These are phyloP conservation scores for Alfaro cultratus DNA, from an alignment of 2,797 vertebrate species.

Conservation along the genomic window DNA sequence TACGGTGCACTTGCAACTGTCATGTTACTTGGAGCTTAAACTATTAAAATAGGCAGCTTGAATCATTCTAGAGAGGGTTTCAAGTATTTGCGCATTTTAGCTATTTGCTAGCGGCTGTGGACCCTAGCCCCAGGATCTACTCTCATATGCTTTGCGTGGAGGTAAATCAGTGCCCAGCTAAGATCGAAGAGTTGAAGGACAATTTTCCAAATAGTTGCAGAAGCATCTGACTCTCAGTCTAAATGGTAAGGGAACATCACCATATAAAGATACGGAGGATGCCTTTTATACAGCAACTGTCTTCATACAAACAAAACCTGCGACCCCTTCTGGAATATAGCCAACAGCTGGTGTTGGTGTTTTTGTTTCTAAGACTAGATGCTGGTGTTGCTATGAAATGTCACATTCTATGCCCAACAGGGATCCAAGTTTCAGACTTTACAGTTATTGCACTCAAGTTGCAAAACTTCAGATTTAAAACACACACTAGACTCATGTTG, in stretches of 20 bases:
- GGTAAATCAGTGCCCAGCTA: slow-evolving; percentile 21
- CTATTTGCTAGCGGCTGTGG: neutral
- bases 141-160: slow-evolving; percentile 15
- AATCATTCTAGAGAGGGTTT: neutral
- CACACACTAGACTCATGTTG: neutral
- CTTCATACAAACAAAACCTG: neutral
- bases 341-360: neutral
- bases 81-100: neutral
- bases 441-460: neutral
- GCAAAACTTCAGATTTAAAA: neutral
- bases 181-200: neutral
- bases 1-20: neutral
- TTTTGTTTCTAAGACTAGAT: neutral
- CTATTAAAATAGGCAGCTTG: neutral
- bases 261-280: neutral
- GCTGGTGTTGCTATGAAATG: neutral
- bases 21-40: neutral
- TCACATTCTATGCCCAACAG: neutral
- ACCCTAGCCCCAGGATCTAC: too few species aligned
- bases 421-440: neutral
- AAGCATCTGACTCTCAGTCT: neutral
- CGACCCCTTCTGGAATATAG: neutral
- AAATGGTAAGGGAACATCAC: neutral
- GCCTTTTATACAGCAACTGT: neutral
- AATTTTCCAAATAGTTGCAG: neutral